These are phyloP conservation scores for Poecile atricapillus DNA, from an alignment of 2,113 vertebrate genomes.

Conservation along the genomic window DNA sequence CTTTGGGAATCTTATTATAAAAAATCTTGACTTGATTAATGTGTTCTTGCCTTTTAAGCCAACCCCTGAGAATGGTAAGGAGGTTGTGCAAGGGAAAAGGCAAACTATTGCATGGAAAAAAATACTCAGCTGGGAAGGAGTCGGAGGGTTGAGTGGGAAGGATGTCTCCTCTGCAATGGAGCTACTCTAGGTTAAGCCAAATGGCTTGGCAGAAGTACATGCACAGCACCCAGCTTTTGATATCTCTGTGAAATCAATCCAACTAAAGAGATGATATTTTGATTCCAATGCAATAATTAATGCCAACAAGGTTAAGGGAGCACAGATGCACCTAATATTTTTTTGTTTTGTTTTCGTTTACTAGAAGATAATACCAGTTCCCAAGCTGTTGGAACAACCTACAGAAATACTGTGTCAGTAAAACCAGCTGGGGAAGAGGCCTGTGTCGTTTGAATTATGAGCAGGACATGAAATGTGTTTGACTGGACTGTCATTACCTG, in stretches of 20 bases:
- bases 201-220: not conserved
- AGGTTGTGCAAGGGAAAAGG: slow-evolving; percentile 16
- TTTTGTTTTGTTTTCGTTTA: not conserved
- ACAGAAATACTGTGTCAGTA: not conserved
- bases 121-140: not conserved
- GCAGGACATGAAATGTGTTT: not conserved
- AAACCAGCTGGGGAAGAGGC: not conserved
- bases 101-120: not conserved
- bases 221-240: not conserved
- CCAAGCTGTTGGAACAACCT: not conserved
- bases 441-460: not conserved
- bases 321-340: not conserved
- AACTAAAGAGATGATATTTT: not conserved
- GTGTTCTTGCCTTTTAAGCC: slow-evolving; percentile 38
- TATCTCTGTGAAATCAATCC: not conserved
- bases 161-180: not conserved
- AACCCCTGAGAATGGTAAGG: not conserved
- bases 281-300: not conserved
- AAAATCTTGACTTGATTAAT: slow-evolving; percentile 46
- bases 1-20: not conserved
- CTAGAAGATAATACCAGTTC: not conserved
- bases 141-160: not conserved
- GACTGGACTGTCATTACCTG: not conserved
- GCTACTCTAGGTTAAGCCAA: not conserved
- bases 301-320: not conserved